These are phyloP conservation scores for Nestor notabilis DNA, from an alignment of 2,113 vertebrate species.

Conservation along the genomic window DNA sequence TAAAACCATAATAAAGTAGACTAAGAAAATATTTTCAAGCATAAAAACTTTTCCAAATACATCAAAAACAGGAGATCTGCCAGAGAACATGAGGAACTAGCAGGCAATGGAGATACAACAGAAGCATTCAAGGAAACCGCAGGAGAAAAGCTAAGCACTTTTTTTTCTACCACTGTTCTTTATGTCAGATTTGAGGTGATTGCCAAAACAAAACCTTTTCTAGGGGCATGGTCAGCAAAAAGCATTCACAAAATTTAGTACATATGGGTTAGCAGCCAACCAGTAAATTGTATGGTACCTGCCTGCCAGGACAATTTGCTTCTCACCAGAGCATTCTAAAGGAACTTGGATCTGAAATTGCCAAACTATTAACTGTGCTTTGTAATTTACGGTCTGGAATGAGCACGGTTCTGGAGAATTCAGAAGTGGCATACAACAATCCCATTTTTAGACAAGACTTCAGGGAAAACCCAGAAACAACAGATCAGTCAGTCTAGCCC, in stretches of 20 bases:
- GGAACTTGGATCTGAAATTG: background rate
- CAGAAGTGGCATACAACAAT: background rate
- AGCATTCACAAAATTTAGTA: background rate
- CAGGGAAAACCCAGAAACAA: background rate
- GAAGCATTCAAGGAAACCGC: background rate
- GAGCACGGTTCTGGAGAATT: background rate
- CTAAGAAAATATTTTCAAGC: background rate
- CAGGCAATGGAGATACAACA: background rate
- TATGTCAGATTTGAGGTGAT: background rate
- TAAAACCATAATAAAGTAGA: background rate
- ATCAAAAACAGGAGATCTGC: background rate
- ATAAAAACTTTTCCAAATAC: background rate
- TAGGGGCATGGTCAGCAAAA: background rate
- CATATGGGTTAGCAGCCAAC: background rate
- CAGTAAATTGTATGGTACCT: background rate
- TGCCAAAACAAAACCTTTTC: background rate
- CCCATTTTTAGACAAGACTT: background rate
- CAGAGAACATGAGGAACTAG: background rate
- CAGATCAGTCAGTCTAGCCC: background rate
- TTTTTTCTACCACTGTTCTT: background rate
- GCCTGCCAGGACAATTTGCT: background rate
- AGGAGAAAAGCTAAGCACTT: background rate
- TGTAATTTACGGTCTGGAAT: background rate
- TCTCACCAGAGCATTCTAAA: background rate
- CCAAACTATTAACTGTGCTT: background rate